These are phyloP conservation scores for Vulpes ferrilata DNA, from an alignment of 2,113 vertebrate genomes.

Conservation along the genomic window DNA sequence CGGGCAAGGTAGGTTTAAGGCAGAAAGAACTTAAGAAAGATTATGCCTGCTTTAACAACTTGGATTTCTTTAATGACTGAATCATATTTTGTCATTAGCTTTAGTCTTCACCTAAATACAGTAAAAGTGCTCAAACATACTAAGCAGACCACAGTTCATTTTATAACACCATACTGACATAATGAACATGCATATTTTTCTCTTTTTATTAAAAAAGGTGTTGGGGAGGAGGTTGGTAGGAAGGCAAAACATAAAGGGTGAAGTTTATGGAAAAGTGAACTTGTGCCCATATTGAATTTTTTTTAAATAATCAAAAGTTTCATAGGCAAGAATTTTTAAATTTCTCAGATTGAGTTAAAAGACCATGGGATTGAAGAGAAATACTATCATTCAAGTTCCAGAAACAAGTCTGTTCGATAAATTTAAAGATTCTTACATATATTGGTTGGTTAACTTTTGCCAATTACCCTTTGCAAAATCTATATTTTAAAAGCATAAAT, in stretches of 20 bases:
- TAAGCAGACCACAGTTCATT: neutral
- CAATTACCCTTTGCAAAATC: neutral
- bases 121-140: neutral
- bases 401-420: neutral
- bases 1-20: neutral
- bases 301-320: neutral
- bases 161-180: neutral
- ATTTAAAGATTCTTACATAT: neutral
- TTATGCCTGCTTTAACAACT: neutral
- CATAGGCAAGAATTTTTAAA: constrained; percentile 40
- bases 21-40: neutral
- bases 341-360: constrained; percentile 34
- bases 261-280: neutral
- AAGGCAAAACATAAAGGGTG: neutral
- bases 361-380: neutral
- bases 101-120: neutral
- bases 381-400: neutral
- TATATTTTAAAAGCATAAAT: neutral
- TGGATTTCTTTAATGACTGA: neutral
- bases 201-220: neutral
- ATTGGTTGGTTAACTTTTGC: neutral
- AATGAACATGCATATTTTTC: neutral
- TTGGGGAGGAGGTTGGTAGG: neutral
- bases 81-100: neutral
- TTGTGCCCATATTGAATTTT: neutral